phyloP scores from a whole-genome alignment of 1,140 invertebrate species.

The Ips nitidus region DNA sequence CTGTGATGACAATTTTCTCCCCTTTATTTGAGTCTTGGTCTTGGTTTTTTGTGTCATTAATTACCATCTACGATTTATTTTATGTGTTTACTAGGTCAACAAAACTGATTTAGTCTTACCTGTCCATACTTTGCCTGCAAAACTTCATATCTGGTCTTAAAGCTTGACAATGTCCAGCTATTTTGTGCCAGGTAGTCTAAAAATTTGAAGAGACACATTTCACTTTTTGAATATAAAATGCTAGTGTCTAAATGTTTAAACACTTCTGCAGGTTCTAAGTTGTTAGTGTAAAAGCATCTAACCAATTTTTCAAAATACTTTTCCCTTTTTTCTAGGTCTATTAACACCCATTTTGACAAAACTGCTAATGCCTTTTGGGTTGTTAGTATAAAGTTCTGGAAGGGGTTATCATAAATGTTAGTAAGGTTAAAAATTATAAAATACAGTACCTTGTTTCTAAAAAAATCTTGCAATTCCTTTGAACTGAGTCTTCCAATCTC shows the following conservation, averaged over 20 bases:
- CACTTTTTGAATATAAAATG: constrained; percentile 56
- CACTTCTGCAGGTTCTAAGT: constrained; percentile 53
- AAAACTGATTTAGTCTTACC: constrained; percentile 36
- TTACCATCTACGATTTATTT: not conserved
- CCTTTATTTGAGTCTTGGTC: constrained; percentile 40
- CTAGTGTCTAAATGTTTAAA: constrained; percentile 57
- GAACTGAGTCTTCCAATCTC: constrained; percentile 47
- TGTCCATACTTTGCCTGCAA: constrained; percentile 56
- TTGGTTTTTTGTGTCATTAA: constrained; percentile 38
- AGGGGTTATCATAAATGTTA: constrained; percentile 24
- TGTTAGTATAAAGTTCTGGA: constrained; percentile 55
- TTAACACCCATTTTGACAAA: constrained; percentile 60
- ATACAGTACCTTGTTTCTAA: constrained; percentile 49
- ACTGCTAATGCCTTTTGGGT: constrained; percentile 56
- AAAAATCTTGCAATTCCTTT: constrained; percentile 48
- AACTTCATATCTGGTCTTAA: constrained; percentile 56
- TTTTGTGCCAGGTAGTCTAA: constrained; percentile 61
- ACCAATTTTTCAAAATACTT: constrained; percentile 58
- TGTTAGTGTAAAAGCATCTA: constrained; percentile 55
- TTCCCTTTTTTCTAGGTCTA: constrained; percentile 55
- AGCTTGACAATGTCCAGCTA: constrained; percentile 58
- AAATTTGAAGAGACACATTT: constrained; percentile 58
- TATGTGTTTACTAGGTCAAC: no score
- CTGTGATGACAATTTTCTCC: constrained; percentile 43
- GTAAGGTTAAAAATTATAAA: constrained; percentile 5